Conservation (phyloP, 2,113 vertebrate genomes). For the Ivindomyrus marchei region DNA sequence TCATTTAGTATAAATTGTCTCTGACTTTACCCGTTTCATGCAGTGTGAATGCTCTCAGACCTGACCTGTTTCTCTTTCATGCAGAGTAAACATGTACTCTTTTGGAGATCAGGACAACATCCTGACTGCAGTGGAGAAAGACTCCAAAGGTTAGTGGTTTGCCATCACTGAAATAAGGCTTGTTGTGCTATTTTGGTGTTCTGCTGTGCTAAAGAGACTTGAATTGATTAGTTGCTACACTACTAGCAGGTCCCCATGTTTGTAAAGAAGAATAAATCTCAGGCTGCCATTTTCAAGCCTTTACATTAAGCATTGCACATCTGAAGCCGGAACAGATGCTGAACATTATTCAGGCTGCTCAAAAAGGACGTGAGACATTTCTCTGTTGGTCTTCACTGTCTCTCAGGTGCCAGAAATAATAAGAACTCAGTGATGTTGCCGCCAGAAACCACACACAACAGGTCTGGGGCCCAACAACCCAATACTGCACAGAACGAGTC, state of each 20-base stretch:
- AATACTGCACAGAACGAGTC: background rate
- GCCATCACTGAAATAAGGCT: background rate
- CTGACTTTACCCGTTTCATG: background rate
- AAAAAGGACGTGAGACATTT: background rate
- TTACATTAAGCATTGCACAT: background rate
- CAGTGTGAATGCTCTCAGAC: conserved; percentile 39
- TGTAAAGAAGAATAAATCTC: background rate
- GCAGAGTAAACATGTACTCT: conserved; percentile 48
- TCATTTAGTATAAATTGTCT: background rate
- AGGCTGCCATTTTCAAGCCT: background rate
- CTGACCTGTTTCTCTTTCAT: background rate
- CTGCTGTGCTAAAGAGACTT: background rate
- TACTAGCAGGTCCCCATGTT: background rate
- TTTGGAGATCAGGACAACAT: conserved; percentile 50
- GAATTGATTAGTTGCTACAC: background rate
- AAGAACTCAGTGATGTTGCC: background rate
- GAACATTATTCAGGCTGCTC: background rate
- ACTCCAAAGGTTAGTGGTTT: conserved; percentile 31
- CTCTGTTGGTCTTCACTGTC: background rate
- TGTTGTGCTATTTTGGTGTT: background rate
- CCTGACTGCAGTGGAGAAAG: conserved; percentile 22
- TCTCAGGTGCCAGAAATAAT: background rate
- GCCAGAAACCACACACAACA: background rate
- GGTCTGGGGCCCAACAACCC: background rate
- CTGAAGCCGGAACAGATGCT: background rate